A percentile compares a stretch with the other conserved stretches of the same genome.
Evolutionary conservation across 2,888 invertebrate genomes (phyloP).

Genomic region (Psococerastis gibbosa): DNA sequence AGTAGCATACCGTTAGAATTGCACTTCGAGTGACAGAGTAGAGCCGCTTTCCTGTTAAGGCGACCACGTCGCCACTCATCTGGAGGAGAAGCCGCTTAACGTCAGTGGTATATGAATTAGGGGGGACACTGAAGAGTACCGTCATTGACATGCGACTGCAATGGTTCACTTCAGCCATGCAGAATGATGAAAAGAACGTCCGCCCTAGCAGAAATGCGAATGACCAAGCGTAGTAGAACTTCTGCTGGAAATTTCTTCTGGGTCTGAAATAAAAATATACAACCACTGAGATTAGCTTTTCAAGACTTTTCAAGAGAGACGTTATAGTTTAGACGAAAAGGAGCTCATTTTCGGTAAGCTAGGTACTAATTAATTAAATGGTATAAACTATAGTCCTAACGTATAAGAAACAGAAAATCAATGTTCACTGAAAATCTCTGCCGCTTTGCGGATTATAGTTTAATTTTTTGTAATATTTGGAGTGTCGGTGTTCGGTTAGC

Average conservation of each 20-base stretch:
- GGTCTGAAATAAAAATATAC: constrained; percentile 2
- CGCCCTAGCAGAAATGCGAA: constrained; percentile 39
- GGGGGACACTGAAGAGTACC: constrained; percentile 38
- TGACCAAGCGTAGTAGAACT: constrained; percentile 39
- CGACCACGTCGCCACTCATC: constrained; percentile 11
- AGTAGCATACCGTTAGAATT: constrained; percentile 13
- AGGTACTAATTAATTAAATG: too few species aligned
- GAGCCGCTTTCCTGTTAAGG: constrained; percentile 12
- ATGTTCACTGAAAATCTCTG: too few species aligned
- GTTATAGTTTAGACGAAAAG: too few species aligned
- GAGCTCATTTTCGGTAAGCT: too few species aligned
- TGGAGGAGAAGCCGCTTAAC: constrained; percentile 19
- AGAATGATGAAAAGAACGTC: constrained; percentile 38
- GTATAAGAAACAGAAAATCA: too few species aligned
- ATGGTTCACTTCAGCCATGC: constrained; percentile 35
- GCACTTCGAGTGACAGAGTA: constrained; percentile 13
- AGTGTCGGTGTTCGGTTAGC: too few species aligned
- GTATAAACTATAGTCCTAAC: too few species aligned
- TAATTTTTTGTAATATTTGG: too few species aligned
- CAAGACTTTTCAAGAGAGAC: too few species aligned
- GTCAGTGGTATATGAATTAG: constrained; percentile 38
- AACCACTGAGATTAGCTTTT: too few species aligned
- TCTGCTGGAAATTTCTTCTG: neutral
- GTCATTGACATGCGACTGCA: constrained; percentile 34
- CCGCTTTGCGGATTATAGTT: too few species aligned